Conservation (phyloP, 2,888 invertebrate genomes). For the Abrostola tripartita region DNA sequence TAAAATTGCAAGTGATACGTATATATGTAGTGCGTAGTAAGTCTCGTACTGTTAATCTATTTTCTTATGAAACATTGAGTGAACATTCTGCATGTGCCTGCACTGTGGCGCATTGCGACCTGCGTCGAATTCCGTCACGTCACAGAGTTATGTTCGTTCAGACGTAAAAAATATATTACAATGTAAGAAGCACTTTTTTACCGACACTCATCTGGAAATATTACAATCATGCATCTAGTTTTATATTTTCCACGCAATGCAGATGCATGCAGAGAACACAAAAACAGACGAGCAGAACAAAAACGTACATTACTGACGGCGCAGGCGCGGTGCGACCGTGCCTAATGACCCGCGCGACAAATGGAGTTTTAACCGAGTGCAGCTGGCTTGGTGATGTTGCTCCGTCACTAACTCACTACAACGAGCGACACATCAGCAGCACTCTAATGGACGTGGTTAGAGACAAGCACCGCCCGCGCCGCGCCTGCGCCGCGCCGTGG, state of each 20-base stretch:
- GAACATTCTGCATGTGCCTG: conserved; percentile 15
- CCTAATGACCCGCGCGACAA: conserved; percentile 35
- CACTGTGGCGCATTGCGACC: conserved; percentile 7
- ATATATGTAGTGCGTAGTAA: too few species aligned
- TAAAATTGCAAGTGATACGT: too few species aligned
- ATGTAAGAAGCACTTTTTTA: conserved; percentile 46
- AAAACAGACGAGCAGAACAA: conserved; percentile 38
- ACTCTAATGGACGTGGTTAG: conserved; percentile 16
- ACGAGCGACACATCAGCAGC: conserved; percentile 9
- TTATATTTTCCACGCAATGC: conserved; percentile 39
- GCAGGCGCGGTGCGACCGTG: conserved; percentile 8
- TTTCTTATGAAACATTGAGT: not conserved
- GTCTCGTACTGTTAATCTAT: too few species aligned
- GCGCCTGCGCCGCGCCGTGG: not conserved
- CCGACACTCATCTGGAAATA: conserved; percentile 40
- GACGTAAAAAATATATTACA: conserved; percentile 49
- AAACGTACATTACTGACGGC: conserved; percentile 45
- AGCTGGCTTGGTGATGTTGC: conserved; percentile 26
- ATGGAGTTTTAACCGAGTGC: conserved; percentile 45
- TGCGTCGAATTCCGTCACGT: conserved; percentile 51
- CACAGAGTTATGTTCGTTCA: conserved; percentile 38
- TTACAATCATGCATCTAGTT: conserved; percentile 43
- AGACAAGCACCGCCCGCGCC: conserved; percentile 1
- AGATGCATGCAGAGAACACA: conserved; percentile 33
- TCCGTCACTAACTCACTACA: not conserved